Percentiles rank a stretch among this genome's conserved stretches.
phyloP scores from a whole-genome alignment of 2,797 vertebrate species.

The Chelon auratus region DNA sequence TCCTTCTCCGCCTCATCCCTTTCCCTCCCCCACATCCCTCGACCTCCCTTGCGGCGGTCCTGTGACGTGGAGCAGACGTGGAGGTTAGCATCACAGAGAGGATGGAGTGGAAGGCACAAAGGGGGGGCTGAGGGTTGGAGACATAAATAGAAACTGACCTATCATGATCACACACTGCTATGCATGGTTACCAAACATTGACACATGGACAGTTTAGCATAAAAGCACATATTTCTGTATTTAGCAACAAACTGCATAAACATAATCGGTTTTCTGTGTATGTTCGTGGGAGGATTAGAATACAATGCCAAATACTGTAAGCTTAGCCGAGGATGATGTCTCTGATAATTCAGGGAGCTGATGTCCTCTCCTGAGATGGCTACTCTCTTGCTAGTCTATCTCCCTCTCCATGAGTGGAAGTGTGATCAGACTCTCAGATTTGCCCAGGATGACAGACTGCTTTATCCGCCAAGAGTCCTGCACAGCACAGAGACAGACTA shows the following conservation, averaged over 20 bases:
- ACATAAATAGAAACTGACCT: conserved; percentile 65
- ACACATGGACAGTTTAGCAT: neutral
- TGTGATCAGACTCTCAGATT: conserved; percentile 38
- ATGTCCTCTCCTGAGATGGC: conserved; percentile 23
- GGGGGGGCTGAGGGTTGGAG: conserved; percentile 7
- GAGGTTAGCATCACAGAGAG: conserved; percentile 54
- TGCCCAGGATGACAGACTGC: conserved; percentile 1
- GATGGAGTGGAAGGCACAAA: conserved; percentile 9
- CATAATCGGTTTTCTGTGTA: conserved; percentile 41
- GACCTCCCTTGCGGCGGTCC: conserved; percentile 53
- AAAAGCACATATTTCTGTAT: conserved; percentile 22
- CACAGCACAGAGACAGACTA: conserved; percentile 28
- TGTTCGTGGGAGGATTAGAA: conserved; percentile 47
- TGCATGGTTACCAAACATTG: conserved; percentile 31
- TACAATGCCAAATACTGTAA: conserved; percentile 31
- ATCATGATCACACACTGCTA: conserved; percentile 39
- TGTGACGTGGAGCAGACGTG: conserved; percentile 61
- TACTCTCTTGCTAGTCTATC: conserved; percentile 1
- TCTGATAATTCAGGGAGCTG: conserved; percentile 31
- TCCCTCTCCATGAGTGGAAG: conserved; percentile 3
- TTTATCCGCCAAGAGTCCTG: conserved; percentile 16
- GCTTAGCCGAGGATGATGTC: conserved; percentile 24
- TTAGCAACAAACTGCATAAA: conserved; percentile 29
- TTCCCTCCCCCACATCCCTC: conserved; percentile 6
- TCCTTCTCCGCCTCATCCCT: conserved; percentile 22